These are phyloP conservation scores for Diadema setosum DNA, from an alignment of 35 echinoderm and acorn worm species.

Conservation along the genomic window DNA sequence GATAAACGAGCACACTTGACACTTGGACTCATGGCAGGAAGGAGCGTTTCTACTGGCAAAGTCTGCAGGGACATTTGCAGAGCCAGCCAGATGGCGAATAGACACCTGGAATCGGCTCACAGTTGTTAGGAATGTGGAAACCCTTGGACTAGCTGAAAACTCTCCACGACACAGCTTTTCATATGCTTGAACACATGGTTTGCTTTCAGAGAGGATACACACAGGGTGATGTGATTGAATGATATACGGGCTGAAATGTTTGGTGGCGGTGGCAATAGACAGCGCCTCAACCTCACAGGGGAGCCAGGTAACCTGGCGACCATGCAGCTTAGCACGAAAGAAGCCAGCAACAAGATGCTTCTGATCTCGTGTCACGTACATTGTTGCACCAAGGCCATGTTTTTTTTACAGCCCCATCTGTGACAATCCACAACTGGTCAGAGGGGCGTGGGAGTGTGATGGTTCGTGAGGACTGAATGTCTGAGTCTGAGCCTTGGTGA, in stretches of 20 bases:
- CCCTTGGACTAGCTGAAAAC: conserved; percentile 48
- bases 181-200: conserved; percentile 66
- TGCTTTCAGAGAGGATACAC: conserved; percentile 54
- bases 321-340: conserved; percentile 35
- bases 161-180: conserved; percentile 51
- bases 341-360: conserved; percentile 18
- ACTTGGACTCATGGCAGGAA: not conserved
- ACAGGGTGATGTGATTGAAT: conserved; percentile 33
- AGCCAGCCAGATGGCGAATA: conserved; percentile 32
- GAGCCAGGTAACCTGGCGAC: conserved; percentile 10
- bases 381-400: conserved; percentile 25
- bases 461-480: too few relatives aligned
- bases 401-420: conserved; percentile 31
- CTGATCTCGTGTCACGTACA: conserved; percentile 22
- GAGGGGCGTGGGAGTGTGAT: conserved; percentile 6
- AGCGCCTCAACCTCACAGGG: conserved; percentile 52
- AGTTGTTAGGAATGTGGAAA: conserved; percentile 19
- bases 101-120: not conserved
- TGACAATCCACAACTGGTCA: conserved; percentile 53
- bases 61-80: conserved; percentile 27
- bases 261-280: conserved; percentile 22
- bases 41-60: conserved; percentile 49
- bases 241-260: conserved; percentile 56
- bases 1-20: conserved; percentile 43
- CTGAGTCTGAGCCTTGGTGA: too few relatives aligned